Evolutionary conservation across 2,888 invertebrate genomes (phyloP).

Genomic region (Keiferia lycopersicella): DNA sequence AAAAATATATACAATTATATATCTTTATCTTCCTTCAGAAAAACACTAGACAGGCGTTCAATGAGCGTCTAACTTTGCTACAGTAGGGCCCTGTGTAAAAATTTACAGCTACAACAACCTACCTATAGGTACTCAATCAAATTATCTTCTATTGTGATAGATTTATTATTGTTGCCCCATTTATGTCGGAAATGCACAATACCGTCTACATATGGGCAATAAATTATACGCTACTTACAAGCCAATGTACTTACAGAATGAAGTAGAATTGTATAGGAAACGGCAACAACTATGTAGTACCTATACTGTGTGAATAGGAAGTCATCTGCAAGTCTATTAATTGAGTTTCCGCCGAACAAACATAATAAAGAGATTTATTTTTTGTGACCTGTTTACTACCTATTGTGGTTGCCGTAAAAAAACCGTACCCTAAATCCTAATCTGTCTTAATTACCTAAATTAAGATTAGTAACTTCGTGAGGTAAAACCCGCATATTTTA

Average conservation of each 20-base stretch:
- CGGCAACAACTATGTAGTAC: not conserved
- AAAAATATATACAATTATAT: too few species aligned
- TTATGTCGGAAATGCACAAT: slow-evolving; percentile 1
- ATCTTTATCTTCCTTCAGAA: too few species aligned
- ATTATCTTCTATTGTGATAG: not conserved
- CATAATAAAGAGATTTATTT: not conserved
- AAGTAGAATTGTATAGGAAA: not conserved
- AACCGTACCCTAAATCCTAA: too few species aligned
- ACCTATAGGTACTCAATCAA: too few species aligned
- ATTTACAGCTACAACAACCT: too few species aligned
- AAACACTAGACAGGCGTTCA: too few species aligned
- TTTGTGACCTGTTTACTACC: not conserved
- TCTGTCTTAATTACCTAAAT: too few species aligned
- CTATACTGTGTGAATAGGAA: not conserved
- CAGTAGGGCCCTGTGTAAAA: too few species aligned
- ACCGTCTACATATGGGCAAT: not conserved
- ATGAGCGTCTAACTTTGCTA: too few species aligned
- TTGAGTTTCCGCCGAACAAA: not conserved
- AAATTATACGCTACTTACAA: not conserved
- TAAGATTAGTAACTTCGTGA: not conserved
- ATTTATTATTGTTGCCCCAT: not conserved
- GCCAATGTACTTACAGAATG: not conserved
- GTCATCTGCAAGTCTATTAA: not conserved
- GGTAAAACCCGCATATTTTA: not conserved
- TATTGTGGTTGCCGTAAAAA: too few species aligned